These are phyloP conservation scores for Callitettix versicolor DNA, from an alignment of 1,140 invertebrate genomes.

Conservation along the genomic window DNA sequence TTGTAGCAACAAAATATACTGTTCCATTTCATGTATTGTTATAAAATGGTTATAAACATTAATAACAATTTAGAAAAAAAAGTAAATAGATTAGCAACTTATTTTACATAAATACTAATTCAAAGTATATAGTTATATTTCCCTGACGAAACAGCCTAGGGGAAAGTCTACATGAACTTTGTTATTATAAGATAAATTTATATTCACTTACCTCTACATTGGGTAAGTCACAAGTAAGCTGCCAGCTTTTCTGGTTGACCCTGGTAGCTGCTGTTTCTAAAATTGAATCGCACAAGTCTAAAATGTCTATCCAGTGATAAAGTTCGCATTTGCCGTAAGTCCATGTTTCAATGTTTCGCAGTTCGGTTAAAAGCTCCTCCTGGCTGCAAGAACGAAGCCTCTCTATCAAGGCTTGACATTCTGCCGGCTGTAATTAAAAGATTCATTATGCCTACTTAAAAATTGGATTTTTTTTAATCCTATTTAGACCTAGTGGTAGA, in stretches of 20 bases:
- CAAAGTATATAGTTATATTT: too few relatives aligned
- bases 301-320: constrained; percentile 80
- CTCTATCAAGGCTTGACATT: constrained; percentile 73
- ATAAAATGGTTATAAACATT: too few relatives aligned
- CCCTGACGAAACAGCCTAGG: too few relatives aligned
- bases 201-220: constrained; percentile 46
- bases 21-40: too few relatives aligned
- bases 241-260: constrained; percentile 58
- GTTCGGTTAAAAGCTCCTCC: constrained; percentile 57
- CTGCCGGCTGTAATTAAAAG: constrained; percentile 49
- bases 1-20: too few relatives aligned
- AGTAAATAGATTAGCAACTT: too few relatives aligned
- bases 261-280: constrained; percentile 61
- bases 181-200: too few relatives aligned
- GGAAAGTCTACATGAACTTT: too few relatives aligned
- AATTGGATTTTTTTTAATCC: constrained; percentile 10
- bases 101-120: too few relatives aligned
- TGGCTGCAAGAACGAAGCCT: constrained; percentile 59
- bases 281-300: constrained; percentile 75
- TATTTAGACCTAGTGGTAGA: neutral
- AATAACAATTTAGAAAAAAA: too few relatives aligned
- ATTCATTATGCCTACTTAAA: too few relatives aligned
- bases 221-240: constrained; percentile 62
- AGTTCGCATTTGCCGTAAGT: constrained; percentile 86
- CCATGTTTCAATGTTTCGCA: constrained; percentile 72